Conservation (phyloP, 2,113 vertebrate genomes). For the Sinocyclocheilus anshuiensis region DNA sequence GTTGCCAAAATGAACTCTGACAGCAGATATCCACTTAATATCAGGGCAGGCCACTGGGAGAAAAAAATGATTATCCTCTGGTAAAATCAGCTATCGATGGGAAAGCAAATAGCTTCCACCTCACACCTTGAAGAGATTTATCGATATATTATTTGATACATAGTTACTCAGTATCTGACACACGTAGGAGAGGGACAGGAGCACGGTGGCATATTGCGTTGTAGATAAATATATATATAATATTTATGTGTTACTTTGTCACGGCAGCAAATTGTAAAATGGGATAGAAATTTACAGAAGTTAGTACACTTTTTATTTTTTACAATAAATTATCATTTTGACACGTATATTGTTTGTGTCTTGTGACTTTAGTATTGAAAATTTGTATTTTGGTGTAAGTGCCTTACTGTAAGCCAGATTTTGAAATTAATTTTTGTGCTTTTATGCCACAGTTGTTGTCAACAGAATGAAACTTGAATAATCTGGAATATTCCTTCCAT, state of each 20-base stretch:
- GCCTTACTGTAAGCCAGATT: not conserved
- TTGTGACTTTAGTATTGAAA: not conserved
- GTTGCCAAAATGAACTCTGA: conserved; percentile 75
- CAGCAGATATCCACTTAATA: conserved; percentile 90
- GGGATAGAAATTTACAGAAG: not conserved
- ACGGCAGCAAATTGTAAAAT: not conserved
- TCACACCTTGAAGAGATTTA: conserved; percentile 72
- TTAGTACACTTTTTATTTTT: not conserved
- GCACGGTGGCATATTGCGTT: conserved; percentile 82
- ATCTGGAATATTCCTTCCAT: not conserved
- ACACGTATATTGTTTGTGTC: not conserved
- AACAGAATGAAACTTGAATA: not conserved
- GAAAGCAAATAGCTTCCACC: conserved; percentile 88
- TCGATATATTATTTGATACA: conserved; percentile 77
- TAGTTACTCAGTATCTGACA: conserved; percentile 2
- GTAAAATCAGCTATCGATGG: conserved; percentile 98
- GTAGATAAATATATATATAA: not conserved
- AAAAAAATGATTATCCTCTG: conserved; percentile 88
- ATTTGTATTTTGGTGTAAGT: not conserved
- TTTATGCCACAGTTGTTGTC: not conserved
- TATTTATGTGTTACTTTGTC: not conserved
- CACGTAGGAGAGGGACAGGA: conserved; percentile 72
- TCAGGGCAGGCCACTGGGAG: conserved; percentile 81
- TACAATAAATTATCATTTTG: not conserved
- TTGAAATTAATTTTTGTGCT: not conserved